Base-by-base conservation (phyloP, 2,797 vertebrate genomes). In the Neosilurus hyrtlii region DNA sequence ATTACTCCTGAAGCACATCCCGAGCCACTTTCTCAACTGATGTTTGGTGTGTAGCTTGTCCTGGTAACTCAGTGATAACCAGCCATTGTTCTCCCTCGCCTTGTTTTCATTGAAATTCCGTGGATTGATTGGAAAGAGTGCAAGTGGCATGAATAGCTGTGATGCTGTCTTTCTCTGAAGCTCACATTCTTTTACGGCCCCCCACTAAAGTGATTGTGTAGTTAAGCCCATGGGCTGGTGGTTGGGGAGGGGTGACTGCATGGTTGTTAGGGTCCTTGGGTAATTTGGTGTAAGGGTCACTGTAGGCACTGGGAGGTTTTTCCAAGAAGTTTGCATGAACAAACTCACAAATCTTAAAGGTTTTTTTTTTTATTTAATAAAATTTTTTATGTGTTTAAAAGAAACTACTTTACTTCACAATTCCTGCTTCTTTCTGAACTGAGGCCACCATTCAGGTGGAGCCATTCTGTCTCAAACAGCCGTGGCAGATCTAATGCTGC, bases 111-210 rank as follows among this genome's bases (percentile, higher is more conserved):
- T 92, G 89, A 91, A 93, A 94, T 93, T 92, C 90, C 90, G 86
- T 86, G 89, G 91, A 93, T 91, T 93, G 88, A 90, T 91, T 93
- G 88, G 89, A 76, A 59, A 76, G 73, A 43, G 73, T 18, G 9
- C 52, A 89, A 94, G 92, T 92, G 92, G 91, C 89, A 89, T 86
- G 82, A 91, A 92, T 90, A 89, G 88, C 88, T 89, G 93, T 92
- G 93, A 93, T 91, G 92, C 91, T 88, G 87, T 90, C 90, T 89
- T 90, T 90, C 90, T 89, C 82, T 82, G 86, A 82, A 85, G 82
- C 89, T 88, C 87, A 87, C 90, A 90, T 93, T 93, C 89, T 93
- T 92, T 88, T 86, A 68, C 90, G 88, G 87, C 81, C 86, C 87
- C 81, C 86, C 85, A 86, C 82, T 84, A 86, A 87, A 87, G 83